Evolutionary conservation across 2,888 invertebrate genomes (phyloP).

Genomic region (Blastobasis lacticolella): DNA sequence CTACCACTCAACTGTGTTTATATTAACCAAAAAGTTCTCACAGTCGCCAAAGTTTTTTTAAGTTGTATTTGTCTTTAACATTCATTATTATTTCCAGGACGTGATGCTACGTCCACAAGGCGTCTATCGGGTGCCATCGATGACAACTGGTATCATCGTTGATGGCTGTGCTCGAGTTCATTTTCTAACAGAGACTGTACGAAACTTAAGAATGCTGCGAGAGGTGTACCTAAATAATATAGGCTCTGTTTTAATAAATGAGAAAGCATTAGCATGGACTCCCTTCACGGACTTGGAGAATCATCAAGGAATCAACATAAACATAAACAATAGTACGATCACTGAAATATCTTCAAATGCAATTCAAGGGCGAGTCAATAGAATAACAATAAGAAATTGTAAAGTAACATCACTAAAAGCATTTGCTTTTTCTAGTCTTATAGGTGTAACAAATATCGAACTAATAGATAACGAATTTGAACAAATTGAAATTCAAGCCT

Average conservation of each 20-base stretch:
- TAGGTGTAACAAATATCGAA: slow-evolving; percentile 77
- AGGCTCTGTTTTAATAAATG: slow-evolving; percentile 74
- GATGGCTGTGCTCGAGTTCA: slow-evolving; percentile 77
- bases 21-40: no score
- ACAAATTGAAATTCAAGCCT: slow-evolving; percentile 80
- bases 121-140: slow-evolving; percentile 64
- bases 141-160: slow-evolving; percentile 76
- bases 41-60: neutral
- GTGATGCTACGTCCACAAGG: slow-evolving; percentile 74
- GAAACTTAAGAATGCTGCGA: slow-evolving; percentile 76
- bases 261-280: slow-evolving; percentile 76
- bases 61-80: neutral
- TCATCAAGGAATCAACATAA: slow-evolving; percentile 73
- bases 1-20: no score
- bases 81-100: slow-evolving; percentile 51
- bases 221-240: slow-evolving; percentile 78
- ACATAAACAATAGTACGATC: slow-evolving; percentile 65
- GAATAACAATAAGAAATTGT: slow-evolving; percentile 77
- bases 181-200: slow-evolving; percentile 74
- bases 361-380: slow-evolving; percentile 82
- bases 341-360: slow-evolving; percentile 74
- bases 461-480: slow-evolving; percentile 76
- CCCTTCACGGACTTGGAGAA: slow-evolving; percentile 77
- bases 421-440: slow-evolving; percentile 84
- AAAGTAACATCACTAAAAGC: slow-evolving; percentile 77